Evolutionary conservation across 2,113 vertebrate species (phyloP), one percentile per base, ranked within the genome.

Genomic region (Chaetorhynchus papuensis): DNA sequence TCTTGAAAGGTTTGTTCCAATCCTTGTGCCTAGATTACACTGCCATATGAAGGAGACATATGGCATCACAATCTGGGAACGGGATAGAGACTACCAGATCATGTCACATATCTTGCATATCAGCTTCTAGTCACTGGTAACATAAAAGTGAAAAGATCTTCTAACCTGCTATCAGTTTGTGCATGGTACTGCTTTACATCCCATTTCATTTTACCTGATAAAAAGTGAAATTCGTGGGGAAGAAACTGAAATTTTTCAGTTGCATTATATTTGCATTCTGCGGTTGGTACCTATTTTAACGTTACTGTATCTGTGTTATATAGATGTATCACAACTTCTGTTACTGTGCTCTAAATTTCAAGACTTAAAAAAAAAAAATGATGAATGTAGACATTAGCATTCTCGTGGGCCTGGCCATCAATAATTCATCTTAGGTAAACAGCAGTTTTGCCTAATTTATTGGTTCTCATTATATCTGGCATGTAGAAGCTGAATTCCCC

Each of bases 371-470:
- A 92, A 96, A 39, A 39, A 39, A 97, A 74, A 97, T 93, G 94
- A 98, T 98, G 91, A 98, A 98, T 98, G 97, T 85, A 90, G 92
- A 97, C 95, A 96, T 98, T 98, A 98, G 83, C 97, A 97, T 98
- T 98, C 96, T 90, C 66, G 2, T 97, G 95, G 96, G 95, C 87
- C 95, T 96, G 92, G 81, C 84, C 97, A 98, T 98, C 97, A 98
- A 98, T 98, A 98, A 98, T 97, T 98, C 96, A 98, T 93, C 96
- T 98, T 97, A 98, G 97, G 96, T 98, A 98, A 98, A 98, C 97
- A 97, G 95, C 93, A 98, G 91, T 89, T 98, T 97, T 97, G 90
- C 96, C 96, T 99, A 98, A 98, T 98, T 98, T 98, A 98, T 98
- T 98, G 98, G 96, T 97, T 98, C 97, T 98, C 97, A 98, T 98